Evolutionary conservation across 2,113 vertebrate species (phyloP), one percentile per base, ranked within the genome.

Genomic region (Pycnonotus jocosus): DNA sequence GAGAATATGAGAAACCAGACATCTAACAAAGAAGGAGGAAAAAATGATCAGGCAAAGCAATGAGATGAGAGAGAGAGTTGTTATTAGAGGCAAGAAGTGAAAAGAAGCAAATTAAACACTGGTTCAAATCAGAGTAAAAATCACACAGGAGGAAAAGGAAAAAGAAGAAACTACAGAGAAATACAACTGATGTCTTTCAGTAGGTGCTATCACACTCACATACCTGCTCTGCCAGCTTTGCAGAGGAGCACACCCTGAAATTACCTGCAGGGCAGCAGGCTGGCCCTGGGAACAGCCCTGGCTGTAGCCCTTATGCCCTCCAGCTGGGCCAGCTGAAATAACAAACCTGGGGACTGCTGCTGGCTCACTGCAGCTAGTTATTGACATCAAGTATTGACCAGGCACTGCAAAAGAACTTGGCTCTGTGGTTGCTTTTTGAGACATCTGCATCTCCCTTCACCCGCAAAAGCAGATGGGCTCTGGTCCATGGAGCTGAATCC

Each of bases 91-190:
- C 60, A 72, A 81, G n/a, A 73, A 86, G 28, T 76, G 61, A 94
- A 94, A 93, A 94, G 77, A 94, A 10, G 78, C 78, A 92, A 93
- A 95, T 95, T 88, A 96, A 95, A 91, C 62, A 82, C 84, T 31
- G 22, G 88, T 83, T 96, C 90, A 95, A 96, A 86, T 54, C 58
- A 54, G 58, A 45, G 31, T 77, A 94, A 96, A 97, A 96, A 93
- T 92, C 95, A 91, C 82, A 73, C 21, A 70, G 45, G 50, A 85
- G 25, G 15, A 84, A 83, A 76, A 79, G 38, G 45, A 70, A 74
- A 66, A 83, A 91, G 42, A 87, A 81, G 68, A 79, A 17, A 57
- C 37, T 91, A 61, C 48, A 76, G 79, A 90, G 53, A 42, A 90
- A 53, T 19, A 65, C 25, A 92, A 23, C 13, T 44, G 50, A 68